These are phyloP conservation scores for Drosophila basisetae DNA, from an alignment of 2,888 invertebrate genomes.

Conservation along the genomic window DNA sequence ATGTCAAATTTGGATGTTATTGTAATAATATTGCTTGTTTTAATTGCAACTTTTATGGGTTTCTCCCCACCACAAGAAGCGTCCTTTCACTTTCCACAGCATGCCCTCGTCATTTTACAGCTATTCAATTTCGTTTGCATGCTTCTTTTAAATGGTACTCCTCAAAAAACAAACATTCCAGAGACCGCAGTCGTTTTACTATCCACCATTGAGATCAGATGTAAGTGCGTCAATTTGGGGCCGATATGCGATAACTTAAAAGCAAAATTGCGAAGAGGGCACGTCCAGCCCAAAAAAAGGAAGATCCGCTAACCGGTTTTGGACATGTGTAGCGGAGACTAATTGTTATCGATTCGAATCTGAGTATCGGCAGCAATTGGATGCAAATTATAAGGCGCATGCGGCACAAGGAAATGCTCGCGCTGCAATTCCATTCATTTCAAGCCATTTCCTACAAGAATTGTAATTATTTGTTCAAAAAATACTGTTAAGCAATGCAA, in stretches of 20 bases:
- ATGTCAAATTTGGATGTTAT: conserved; percentile 20
- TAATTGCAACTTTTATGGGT: conserved; percentile 27
- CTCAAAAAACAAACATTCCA: conserved; percentile 38
- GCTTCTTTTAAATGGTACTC: conserved; percentile 14
- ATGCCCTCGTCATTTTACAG: conserved; percentile 44
- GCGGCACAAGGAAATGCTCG: conserved; percentile 62
- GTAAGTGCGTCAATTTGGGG: conserved; percentile 74
- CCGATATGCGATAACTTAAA: conserved; percentile 68
- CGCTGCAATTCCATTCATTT: conserved; percentile 24
- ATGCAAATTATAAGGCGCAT: conserved; percentile 47
- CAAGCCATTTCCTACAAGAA: conserved; percentile 47
- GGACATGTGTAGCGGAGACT: conserved; percentile 35
- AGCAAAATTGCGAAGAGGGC: conserved; percentile 61
- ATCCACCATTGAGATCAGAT: conserved; percentile 61
- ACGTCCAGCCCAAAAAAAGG: conserved; percentile 39
- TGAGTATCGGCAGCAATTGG: conserved; percentile 26
- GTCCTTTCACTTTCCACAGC: conserved; percentile 51
- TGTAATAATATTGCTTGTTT: conserved; percentile 2
- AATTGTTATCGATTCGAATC: conserved; percentile 54
- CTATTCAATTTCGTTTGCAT: conserved; percentile 37
- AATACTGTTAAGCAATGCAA: conserved; percentile 49
- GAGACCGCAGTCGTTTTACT: conserved; percentile 38
- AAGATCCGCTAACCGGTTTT: conserved; percentile 44
- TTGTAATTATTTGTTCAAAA: conserved; percentile 64
- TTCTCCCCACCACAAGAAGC: conserved; percentile 28